These are phyloP conservation scores for Dexiosoma caninum DNA, from an alignment of 2,888 invertebrate species.

Conservation along the genomic window DNA sequence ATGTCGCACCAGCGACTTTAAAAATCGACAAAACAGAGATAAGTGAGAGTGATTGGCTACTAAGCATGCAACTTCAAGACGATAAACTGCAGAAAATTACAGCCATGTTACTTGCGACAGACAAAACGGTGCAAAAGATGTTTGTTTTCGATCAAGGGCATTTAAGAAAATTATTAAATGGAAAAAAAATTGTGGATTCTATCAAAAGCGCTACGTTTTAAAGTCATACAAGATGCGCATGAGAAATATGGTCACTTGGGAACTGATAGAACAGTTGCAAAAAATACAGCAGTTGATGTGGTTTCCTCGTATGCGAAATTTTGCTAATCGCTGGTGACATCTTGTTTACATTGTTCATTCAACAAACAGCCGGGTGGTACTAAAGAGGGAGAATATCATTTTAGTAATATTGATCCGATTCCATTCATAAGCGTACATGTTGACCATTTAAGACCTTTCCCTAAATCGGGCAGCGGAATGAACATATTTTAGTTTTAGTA, in stretches of 20 bases:
- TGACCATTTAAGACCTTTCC: not conserved
- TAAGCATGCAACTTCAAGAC: too few species aligned
- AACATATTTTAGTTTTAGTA: not conserved
- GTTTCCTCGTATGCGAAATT: constrained; percentile 74
- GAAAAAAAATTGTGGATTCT: too few species aligned
- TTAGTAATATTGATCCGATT: constrained; percentile 1
- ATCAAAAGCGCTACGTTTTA: constrained; percentile 43
- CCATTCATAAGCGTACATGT: not conserved
- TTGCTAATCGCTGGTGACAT: constrained; percentile 72
- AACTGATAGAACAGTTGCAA: constrained; percentile 64
- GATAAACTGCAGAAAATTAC: too few species aligned
- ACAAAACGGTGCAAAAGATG: not conserved
- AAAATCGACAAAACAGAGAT: too few species aligned
- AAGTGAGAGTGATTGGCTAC: too few species aligned
- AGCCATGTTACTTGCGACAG: not conserved
- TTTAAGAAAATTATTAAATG: not conserved
- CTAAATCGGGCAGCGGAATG: not conserved
- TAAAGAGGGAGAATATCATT: too few species aligned
- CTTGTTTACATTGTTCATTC: constrained; percentile 69
- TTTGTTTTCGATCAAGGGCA: not conserved
- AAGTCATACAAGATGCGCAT: too few species aligned
- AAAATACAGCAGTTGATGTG: constrained; percentile 71
- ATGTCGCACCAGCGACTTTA: not conserved
- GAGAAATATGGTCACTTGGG: constrained; percentile 58
- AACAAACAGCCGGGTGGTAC: constrained; percentile 65